A percentile compares a stretch with the other conserved stretches of the same genome.
phyloP scores from a whole-genome alignment of 2,113 vertebrate species.

The Microcebus murinus region DNA sequence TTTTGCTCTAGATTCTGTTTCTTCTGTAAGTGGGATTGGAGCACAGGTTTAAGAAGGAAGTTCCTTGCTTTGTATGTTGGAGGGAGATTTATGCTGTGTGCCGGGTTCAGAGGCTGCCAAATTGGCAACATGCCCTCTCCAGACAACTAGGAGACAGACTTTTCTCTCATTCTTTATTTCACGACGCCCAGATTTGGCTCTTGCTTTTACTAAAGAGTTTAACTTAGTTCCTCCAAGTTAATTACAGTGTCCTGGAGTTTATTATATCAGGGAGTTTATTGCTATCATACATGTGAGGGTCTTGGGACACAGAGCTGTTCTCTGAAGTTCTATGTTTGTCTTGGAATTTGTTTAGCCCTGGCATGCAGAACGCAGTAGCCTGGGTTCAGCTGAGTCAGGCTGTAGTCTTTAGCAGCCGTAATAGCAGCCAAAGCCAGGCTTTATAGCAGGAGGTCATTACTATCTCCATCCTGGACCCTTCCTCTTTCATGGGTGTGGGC shows the following conservation, averaged over 20 bases:
- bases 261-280: not conserved
- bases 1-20: conserved; percentile 16
- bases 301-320: not conserved
- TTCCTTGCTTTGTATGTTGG: conserved; percentile 3
- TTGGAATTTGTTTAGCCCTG: conserved; percentile 58
- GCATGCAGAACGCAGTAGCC: conserved; percentile 15
- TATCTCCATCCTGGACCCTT: conserved; percentile 46
- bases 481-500: conserved; percentile 25
- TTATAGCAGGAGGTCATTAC: not conserved
- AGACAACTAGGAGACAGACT: conserved; percentile 39
- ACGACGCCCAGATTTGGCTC: conserved; percentile 20
- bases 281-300: not conserved
- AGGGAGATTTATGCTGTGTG: conserved; percentile 21
- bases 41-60: conserved; percentile 47
- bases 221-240: not conserved
- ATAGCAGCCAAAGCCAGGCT: conserved; percentile 34
- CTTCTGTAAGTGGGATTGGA: conserved; percentile 1
- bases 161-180: conserved; percentile 3
- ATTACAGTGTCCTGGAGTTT: not conserved
- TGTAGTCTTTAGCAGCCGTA: not conserved
- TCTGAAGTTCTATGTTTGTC: conserved; percentile 42
- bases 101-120: conserved; percentile 30
- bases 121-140: conserved; percentile 21
- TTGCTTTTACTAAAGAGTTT: conserved; percentile 41
- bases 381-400: conserved; percentile 65